Evolutionary conservation across 2,888 invertebrate genomes (phyloP).

Genomic region (Cheilosia soror): DNA sequence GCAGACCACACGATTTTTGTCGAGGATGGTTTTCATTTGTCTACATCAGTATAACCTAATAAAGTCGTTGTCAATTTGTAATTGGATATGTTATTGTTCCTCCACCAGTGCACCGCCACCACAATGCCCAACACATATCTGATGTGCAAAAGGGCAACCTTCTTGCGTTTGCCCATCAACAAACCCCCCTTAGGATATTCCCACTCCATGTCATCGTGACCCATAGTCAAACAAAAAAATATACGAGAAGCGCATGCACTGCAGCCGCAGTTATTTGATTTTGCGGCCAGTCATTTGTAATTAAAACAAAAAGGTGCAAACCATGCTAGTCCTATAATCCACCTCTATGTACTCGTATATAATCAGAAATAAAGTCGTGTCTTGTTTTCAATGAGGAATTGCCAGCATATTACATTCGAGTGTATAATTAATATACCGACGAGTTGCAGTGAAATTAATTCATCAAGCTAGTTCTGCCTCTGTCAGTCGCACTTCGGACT

Average conservation of each 20-base stretch:
- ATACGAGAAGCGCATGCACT: slow-evolving; percentile 9
- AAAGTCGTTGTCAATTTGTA: slow-evolving; percentile 66
- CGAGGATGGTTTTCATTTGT: slow-evolving; percentile 13
- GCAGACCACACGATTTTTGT: slow-evolving; percentile 43
- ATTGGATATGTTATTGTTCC: slow-evolving; percentile 41
- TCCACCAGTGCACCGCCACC: slow-evolving; percentile 30
- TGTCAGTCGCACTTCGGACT: slow-evolving; percentile 2
- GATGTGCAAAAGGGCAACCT: slow-evolving; percentile 14
- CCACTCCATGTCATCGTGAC: neutral
- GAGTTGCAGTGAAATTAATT: slow-evolving; percentile 42
- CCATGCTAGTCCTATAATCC: neutral
- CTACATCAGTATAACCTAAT: slow-evolving; percentile 60
- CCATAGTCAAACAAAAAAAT: too few species aligned
- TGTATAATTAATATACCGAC: slow-evolving; percentile 43
- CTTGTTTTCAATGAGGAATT: slow-evolving; percentile 48
- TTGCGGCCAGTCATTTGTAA: slow-evolving; percentile 56
- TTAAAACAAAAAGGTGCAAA: slow-evolving; percentile 19
- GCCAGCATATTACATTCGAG: slow-evolving; percentile 22
- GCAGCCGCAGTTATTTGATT: slow-evolving; percentile 61
- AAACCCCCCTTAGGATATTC: neutral
- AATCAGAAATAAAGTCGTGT: slow-evolving; percentile 51
- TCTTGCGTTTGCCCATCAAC: neutral
- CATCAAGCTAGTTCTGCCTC: slow-evolving; percentile 63
- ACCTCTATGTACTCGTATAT: slow-evolving; percentile 9
- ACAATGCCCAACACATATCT: neutral